Evolutionary conservation across 2,113 vertebrate species (phyloP).

Genomic region (Rhinoderma darwinii): DNA sequence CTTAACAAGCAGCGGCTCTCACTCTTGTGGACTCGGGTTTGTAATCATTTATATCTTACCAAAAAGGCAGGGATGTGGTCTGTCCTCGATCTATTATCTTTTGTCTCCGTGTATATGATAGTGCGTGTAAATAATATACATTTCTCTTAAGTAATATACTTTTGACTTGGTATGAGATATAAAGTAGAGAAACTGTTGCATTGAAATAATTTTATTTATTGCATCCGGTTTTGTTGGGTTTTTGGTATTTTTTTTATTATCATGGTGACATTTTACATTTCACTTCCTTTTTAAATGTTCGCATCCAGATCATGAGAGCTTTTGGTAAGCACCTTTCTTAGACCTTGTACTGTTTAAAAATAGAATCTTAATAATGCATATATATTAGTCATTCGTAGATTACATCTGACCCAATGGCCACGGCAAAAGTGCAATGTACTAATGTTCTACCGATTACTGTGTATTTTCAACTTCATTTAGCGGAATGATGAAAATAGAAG

Average conservation of each 20-base stretch:
- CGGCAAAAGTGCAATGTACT: background rate
- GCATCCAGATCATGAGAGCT: constrained; percentile 76
- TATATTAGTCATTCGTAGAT: constrained; percentile 26
- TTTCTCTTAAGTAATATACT: background rate
- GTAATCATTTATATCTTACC: too few relatives aligned
- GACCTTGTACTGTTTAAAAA: background rate
- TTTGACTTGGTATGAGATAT: too few relatives aligned
- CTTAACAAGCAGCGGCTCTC: too few relatives aligned
- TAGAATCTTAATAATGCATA: background rate
- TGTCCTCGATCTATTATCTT: background rate
- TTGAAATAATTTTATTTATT: background rate
- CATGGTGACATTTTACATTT: constrained; percentile 68
- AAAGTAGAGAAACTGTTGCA: background rate
- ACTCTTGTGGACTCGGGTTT: too few relatives aligned
- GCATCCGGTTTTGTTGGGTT: background rate
- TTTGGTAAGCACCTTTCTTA: constrained; percentile 75
- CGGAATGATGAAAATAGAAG: too few relatives aligned
- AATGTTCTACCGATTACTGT: background rate
- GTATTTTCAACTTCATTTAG: background rate
- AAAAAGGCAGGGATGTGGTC: too few relatives aligned
- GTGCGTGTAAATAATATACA: background rate
- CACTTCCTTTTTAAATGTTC: constrained; percentile 79
- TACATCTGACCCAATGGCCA: background rate
- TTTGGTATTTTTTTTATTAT: background rate
- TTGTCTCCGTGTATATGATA: background rate